A percentile compares a stretch with the other conserved stretches of the same genome.
phyloP scores from a whole-genome alignment of 2,113 vertebrate genomes.

The Pogona vitticeps region DNA sequence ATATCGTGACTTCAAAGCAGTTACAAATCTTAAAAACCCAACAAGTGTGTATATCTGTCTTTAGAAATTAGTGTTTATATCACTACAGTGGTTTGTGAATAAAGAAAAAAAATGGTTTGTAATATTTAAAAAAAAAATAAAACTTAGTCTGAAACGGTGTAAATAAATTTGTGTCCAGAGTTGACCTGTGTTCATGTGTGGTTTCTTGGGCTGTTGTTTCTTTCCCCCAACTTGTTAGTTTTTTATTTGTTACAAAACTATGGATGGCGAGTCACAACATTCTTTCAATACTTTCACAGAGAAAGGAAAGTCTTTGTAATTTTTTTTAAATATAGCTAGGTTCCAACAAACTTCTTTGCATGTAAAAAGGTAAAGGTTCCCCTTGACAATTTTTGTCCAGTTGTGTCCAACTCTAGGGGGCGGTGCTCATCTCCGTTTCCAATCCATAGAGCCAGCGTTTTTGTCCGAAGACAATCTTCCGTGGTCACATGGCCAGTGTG shows the following conservation, averaged over 20 bases:
- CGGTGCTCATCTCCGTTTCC: too few relatives aligned
- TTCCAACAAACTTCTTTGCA: not conserved
- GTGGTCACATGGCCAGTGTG: too few relatives aligned
- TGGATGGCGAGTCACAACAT: too few relatives aligned
- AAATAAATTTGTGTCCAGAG: slow-evolving; percentile 56
- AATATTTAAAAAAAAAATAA: slow-evolving; percentile 81
- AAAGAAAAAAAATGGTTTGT: slow-evolving; percentile 85
- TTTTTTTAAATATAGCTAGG: not conserved
- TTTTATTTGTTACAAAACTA: too few relatives aligned
- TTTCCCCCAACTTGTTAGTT: too few relatives aligned
- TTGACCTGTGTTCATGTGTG: slow-evolving; percentile 51
- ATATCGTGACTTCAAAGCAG: slow-evolving; percentile 83
- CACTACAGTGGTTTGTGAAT: slow-evolving; percentile 88
- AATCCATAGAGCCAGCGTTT: too few relatives aligned
- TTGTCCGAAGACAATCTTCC: too few relatives aligned
- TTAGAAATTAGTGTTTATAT: slow-evolving; percentile 90
- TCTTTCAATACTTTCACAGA: too few relatives aligned
- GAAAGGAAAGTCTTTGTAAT: too few relatives aligned
- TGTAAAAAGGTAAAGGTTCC: too few relatives aligned
- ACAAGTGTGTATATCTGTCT: slow-evolving; percentile 87
- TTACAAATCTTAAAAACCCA: slow-evolving; percentile 78
- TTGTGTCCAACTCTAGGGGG: too few relatives aligned
- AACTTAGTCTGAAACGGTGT: slow-evolving; percentile 85
- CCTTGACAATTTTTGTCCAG: too few relatives aligned
- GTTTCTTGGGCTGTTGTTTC: not conserved